phyloP scores from a whole-genome alignment of 1,140 invertebrate genomes.

The Elymnias hypermnestra region DNA sequence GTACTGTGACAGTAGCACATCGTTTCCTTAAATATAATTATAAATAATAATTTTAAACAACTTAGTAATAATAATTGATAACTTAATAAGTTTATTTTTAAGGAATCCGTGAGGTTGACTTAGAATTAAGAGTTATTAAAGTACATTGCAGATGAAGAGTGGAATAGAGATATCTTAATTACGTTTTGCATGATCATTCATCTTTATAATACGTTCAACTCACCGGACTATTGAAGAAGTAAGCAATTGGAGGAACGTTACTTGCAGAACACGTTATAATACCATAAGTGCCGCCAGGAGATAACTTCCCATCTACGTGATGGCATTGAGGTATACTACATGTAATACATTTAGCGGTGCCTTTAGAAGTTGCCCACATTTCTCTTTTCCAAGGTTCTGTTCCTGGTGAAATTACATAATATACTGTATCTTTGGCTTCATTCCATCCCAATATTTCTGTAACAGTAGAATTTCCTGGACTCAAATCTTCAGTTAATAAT shows the following conservation, averaged over 20 bases:
- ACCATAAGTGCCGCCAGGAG: constrained; percentile 40
- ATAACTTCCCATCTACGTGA: constrained; percentile 38
- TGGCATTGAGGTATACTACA: constrained; percentile 62
- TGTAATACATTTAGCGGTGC: constrained; percentile 60
- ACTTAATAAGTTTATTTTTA: too few species aligned
- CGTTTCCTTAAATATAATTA: too few species aligned
- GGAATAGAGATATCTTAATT: too few species aligned
- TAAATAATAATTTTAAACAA: too few species aligned
- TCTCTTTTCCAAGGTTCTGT: constrained; percentile 72
- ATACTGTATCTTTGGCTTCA: constrained; percentile 63
- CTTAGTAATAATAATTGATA: too few species aligned
- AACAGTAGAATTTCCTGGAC: constrained; percentile 76
- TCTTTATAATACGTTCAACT: neutral
- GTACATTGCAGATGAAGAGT: too few species aligned
- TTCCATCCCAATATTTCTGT: constrained; percentile 67
- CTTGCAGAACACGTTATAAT: constrained; percentile 49
- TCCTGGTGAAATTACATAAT: constrained; percentile 71
- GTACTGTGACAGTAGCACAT: too few species aligned
- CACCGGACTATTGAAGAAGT: constrained; percentile 49
- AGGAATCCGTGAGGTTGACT: too few species aligned
- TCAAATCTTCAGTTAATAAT: constrained; percentile 77
- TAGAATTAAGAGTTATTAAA: too few species aligned
- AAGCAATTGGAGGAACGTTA: constrained; percentile 46
- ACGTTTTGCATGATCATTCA: neutral
- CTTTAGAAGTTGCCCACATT: constrained; percentile 65